These are phyloP conservation scores for Hippopotamus amphibius DNA, from an alignment of 2,113 vertebrate species.

Conservation along the genomic window DNA sequence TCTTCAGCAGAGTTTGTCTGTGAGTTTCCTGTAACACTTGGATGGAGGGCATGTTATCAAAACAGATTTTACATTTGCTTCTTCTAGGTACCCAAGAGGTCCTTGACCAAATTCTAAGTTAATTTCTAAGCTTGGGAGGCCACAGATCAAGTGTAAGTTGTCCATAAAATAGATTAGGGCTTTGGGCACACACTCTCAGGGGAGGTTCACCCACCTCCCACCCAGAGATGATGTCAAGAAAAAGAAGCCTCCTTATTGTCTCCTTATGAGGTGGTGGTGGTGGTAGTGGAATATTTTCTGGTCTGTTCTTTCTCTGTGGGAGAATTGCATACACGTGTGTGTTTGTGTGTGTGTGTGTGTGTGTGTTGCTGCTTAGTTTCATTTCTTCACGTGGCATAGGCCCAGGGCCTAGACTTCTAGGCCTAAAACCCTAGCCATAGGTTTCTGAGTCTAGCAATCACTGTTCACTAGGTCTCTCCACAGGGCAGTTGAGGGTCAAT, in stretches of 20 bases:
- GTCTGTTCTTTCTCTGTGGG: neutral
- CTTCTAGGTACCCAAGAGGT: neutral
- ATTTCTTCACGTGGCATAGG: neutral
- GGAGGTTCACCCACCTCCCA: neutral
- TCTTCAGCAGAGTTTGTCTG: neutral
- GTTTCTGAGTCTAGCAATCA: neutral
- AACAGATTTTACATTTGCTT: constrained; percentile 31
- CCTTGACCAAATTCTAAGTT: neutral
- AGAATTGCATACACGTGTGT: neutral
- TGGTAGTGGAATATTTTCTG: neutral
- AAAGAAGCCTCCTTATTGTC: neutral
- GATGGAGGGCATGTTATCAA: neutral
- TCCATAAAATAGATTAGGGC: neutral
- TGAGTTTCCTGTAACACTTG: neutral
- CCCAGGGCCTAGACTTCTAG: neutral
- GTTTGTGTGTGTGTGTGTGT: neutral
- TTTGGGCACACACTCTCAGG: neutral
- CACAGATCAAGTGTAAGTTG: neutral
- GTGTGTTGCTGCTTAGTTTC: neutral
- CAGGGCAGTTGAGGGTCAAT: neutral
- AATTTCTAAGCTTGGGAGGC: neutral
- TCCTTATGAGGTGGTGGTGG: neutral
- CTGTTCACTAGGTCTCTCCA: neutral
- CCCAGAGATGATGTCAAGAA: neutral
- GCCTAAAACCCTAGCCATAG: neutral